Evolutionary conservation across 2,888 invertebrate species (phyloP), one percentile per base, ranked within the genome.

Genomic region (Leucozona laternaria): DNA sequence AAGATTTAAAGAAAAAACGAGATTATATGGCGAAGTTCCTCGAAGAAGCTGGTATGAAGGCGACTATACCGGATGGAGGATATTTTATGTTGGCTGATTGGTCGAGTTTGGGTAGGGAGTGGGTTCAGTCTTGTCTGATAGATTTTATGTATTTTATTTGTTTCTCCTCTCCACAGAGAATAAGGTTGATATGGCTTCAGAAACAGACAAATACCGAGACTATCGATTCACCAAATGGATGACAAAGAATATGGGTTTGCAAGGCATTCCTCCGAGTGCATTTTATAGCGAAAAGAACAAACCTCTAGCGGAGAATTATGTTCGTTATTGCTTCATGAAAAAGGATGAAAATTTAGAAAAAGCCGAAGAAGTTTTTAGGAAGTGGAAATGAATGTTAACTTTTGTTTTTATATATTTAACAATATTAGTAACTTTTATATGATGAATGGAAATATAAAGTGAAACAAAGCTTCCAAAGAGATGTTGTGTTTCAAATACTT

Each of bases 11-110:
- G 77, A 94, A 94, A 0, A 98, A 98, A 92, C 93, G 98, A 40
- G 96, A 98, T 91, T 95, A 93, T 89, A 95, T 98, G 93, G 95
- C 95, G 0, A 95, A 95, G 89, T 95, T 97, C 83, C 93, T 98
- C 28, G 91, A 90, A 4, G 96, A 97, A 13, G 95, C 96, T 73
- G 98, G 98, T 0, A 97, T 99, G 95, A 95, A 95, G 48, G 98
- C 99, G 0, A 97, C 97, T 0, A 93, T 98, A 76, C 99, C 99
- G 0, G 98, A 99, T 89, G 98, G 98, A 4, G 99, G 99, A 0
- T 99, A 99, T 93, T 99, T 99, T 91, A 96, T 99, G 94, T 92
- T 99, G 70, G 98, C 98, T 1, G 98, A 99, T 93, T 98, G 97
- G 96, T 95, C 96, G 11, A 93, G 95, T 6, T 92, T 98, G 87